These are phyloP conservation scores for Rhynchotus rufescens DNA, from an alignment of 2,797 vertebrate species.

Conservation along the genomic window DNA sequence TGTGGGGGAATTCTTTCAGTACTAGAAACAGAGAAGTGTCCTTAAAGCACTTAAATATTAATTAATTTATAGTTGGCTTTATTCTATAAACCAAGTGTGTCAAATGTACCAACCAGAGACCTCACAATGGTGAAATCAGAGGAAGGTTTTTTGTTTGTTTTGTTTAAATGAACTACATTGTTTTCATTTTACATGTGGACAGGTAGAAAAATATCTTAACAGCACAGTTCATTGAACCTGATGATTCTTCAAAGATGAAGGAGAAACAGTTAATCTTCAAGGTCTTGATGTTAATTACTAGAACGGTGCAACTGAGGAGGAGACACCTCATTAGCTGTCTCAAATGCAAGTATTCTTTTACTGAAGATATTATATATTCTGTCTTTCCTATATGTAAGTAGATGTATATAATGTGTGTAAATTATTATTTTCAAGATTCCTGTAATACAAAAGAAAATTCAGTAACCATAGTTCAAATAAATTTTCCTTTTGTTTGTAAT, in stretches of 20 bases:
- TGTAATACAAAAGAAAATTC: neutral
- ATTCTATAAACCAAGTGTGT: neutral
- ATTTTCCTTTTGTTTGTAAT: neutral
- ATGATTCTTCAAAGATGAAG: neutral
- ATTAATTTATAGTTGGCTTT: neutral
- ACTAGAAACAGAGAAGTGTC: neutral
- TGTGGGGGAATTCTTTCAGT: neutral
- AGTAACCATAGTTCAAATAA: neutral
- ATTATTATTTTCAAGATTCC: neutral
- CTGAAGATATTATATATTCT: neutral
- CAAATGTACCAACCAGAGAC: neutral
- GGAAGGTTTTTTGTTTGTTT: no score
- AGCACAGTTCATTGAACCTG: neutral
- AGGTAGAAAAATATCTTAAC: neutral
- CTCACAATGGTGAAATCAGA: neutral
- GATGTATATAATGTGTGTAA: neutral
- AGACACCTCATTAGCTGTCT: neutral
- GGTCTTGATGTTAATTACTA: neutral
- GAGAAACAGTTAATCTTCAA: neutral
- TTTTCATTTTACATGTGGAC: constrained; percentile 26
- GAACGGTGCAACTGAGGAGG: neutral
- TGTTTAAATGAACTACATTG: no score
- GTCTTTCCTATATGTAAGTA: neutral
- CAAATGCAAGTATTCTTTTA: neutral
- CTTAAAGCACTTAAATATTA: neutral